These are phyloP conservation scores for Coenobita brevimanus DNA, from an alignment of 1,140 invertebrate species.

Conservation along the genomic window DNA sequence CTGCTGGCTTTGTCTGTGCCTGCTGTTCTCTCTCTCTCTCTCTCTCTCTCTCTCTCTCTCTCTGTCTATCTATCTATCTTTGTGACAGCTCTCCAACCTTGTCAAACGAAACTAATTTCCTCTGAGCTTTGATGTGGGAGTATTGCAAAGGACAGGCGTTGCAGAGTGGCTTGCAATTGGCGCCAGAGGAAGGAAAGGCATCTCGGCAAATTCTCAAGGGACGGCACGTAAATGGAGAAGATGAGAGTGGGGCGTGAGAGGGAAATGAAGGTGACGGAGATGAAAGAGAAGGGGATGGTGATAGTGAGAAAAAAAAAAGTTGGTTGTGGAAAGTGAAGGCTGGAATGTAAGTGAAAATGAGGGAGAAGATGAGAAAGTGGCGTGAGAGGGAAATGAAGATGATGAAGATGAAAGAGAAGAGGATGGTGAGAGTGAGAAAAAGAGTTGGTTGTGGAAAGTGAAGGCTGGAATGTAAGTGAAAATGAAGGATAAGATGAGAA, in stretches of 20 bases:
- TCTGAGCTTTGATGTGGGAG: no score
- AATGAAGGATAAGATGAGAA: no score
- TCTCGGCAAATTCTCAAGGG: no score
- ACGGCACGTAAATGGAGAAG: background rate
- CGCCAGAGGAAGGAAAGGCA: no score
- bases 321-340: background rate
- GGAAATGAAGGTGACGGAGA: no score
- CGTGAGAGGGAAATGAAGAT: background rate
- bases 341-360: background rate
- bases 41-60: conserved; percentile 28
- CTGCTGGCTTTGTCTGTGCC: background rate
- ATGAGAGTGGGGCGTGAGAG: background rate
- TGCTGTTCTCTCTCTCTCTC: conserved; percentile 10
- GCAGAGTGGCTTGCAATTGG: no score
- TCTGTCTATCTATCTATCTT: background rate
- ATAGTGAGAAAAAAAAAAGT: background rate
- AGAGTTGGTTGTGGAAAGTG: no score
- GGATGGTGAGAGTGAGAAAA: no score
- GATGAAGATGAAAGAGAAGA: background rate
- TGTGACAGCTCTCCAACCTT: background rate
- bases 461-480: background rate
- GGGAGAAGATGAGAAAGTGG: background rate
- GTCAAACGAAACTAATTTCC: no score
- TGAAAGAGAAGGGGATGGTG: conserved; percentile 1
- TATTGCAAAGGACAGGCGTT: no score